Conservation (phyloP, 2,113 vertebrate genomes). For the Pluvialis apricaria region DNA sequence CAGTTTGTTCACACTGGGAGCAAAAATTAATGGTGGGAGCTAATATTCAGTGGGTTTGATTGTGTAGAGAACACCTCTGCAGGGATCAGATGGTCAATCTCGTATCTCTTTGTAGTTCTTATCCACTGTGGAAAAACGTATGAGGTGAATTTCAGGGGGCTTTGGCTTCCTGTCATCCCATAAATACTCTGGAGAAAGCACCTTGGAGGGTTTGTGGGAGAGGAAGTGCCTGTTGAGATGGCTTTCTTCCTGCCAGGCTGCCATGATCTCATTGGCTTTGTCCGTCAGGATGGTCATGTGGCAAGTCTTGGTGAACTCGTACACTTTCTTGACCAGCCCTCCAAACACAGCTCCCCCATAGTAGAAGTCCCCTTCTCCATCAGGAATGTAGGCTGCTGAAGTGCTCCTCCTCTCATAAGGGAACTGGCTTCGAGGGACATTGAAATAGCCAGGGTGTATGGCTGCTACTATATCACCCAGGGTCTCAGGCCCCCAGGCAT, state of each 20-base stretch:
- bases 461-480: constrained; percentile 68
- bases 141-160: constrained; percentile 54
- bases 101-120: constrained; percentile 61
- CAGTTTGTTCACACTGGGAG: neutral
- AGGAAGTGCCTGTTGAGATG: constrained; percentile 78
- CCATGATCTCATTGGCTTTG: constrained; percentile 69
- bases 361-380: constrained; percentile 77
- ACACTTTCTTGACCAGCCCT: constrained; percentile 56
- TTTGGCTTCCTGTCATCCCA: constrained; percentile 73
- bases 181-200: constrained; percentile 79
- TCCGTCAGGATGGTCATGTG: constrained; percentile 68
- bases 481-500: constrained; percentile 72
- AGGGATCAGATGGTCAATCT: neutral
- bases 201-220: constrained; percentile 73
- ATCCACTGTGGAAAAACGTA: constrained; percentile 65
- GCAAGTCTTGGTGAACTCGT: constrained; percentile 66
- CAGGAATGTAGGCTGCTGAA: constrained; percentile 68
- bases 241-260: constrained; percentile 80
- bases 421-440: neutral
- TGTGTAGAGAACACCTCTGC: neutral
- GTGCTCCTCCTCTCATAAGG: constrained; percentile 70
- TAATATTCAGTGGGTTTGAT: neutral
- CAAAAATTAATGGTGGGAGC: neutral
- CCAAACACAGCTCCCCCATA: constrained; percentile 74
- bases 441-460: constrained; percentile 75